Conservation (phyloP, 2,113 vertebrate species). For the Protobothrops mucrosquamatus region DNA sequence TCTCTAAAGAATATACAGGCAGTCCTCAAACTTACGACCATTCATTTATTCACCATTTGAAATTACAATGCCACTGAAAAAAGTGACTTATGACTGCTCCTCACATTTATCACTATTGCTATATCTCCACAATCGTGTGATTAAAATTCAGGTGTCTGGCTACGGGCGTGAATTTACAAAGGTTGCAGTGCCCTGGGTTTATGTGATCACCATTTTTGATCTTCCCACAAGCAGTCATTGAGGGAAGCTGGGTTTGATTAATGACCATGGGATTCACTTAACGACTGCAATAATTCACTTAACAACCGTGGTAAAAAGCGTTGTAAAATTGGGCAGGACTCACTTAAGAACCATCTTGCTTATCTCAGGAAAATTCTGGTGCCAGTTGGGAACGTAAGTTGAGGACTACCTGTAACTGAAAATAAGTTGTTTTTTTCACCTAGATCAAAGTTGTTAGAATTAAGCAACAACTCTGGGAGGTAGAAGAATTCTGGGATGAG, state of each 20-base stretch:
- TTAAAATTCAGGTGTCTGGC: no score
- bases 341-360: neutral
- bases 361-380: neutral
- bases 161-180: neutral
- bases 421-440: conserved; percentile 66
- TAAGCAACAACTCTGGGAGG: conserved; percentile 93
- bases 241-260: neutral
- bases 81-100: neutral
- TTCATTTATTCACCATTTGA: neutral
- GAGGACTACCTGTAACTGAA: neutral
- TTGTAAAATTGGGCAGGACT: neutral
- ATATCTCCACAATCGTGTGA: neutral
- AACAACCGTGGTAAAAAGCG: neutral
- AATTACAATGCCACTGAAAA: neutral
- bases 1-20: neutral
- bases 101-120: neutral
- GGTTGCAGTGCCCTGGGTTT: no score
- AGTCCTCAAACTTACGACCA: neutral
- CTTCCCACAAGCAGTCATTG: neutral
- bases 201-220: neutral
- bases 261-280: neutral
- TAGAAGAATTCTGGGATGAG: conserved; percentile 99
- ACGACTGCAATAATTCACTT: neutral
- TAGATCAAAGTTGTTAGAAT: conserved; percentile 97
- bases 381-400: neutral